Percentiles rank a stretch among this genome's conserved stretches.
These are phyloP conservation scores for Exephanes ischioxanthus DNA, from an alignment of 2,888 invertebrate genomes.

Conservation along the genomic window DNA sequence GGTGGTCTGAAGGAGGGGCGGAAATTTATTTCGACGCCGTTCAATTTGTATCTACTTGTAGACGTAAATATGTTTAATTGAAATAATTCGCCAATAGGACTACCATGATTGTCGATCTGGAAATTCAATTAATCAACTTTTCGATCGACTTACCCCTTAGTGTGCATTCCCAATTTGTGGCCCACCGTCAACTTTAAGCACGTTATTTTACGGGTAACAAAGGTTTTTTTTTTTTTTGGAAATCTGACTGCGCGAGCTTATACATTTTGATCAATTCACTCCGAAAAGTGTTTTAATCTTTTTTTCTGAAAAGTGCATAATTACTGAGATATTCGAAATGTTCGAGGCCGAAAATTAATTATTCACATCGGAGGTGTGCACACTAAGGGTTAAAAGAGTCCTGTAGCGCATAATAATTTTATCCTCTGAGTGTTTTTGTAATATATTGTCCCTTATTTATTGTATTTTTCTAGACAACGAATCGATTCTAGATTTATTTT, in stretches of 20 bases:
- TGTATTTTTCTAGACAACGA: background rate
- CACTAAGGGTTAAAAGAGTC: background rate
- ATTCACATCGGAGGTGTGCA: too few relatives aligned
- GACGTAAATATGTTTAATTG: constrained; percentile 11
- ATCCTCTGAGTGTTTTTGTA: constrained; percentile 6
- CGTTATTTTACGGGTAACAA: too few relatives aligned
- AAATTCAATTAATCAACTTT: constrained; percentile 1
- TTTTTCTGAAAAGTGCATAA: too few relatives aligned
- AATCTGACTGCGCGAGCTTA: too few relatives aligned
- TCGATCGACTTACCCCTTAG: background rate
- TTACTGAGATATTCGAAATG: too few relatives aligned
- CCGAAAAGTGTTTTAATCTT: too few relatives aligned
- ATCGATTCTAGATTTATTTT: background rate
- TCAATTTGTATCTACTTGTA: constrained; percentile 2
- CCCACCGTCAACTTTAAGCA: too few relatives aligned
- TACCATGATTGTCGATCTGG: background rate
- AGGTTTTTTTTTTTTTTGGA: too few relatives aligned
- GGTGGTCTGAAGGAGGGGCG: background rate
- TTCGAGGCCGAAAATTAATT: too few relatives aligned
- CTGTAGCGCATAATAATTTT: constrained; percentile 1
- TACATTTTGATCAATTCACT: too few relatives aligned
- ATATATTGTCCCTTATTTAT: constrained; percentile 48
- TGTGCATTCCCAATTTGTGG: too few relatives aligned
- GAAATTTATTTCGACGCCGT: constrained; percentile 5
- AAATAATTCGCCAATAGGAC: background rate